Conservation (phyloP, 2,888 invertebrate genomes). For the Uropetala carovei region DNA sequence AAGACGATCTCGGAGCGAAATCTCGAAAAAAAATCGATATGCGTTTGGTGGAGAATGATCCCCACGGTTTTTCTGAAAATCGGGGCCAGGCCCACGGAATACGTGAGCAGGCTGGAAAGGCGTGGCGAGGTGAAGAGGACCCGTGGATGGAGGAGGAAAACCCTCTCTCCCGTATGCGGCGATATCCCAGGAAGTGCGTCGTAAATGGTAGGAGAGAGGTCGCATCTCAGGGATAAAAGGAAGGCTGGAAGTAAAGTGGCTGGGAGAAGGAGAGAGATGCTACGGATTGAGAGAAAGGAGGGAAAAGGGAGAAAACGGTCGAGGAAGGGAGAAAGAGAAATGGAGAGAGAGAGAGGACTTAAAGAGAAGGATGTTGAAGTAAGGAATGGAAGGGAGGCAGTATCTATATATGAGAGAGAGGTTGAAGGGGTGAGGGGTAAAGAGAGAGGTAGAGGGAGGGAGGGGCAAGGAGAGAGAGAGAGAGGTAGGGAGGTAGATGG, state of each 20-base stretch:
- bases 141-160: conserved; percentile 2
- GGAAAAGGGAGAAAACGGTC: background rate
- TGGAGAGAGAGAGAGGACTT: background rate
- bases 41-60: background rate
- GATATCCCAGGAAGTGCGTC: conserved; percentile 19
- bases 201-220: background rate
- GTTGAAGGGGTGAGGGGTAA: too few species aligned
- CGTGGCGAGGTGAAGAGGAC: background rate
- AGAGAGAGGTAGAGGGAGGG: too few species aligned
- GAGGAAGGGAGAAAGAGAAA: too few species aligned
- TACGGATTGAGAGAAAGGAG: background rate
- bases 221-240: background rate
- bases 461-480: too few species aligned
- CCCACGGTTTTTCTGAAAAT: background rate
- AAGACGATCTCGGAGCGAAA: too few species aligned
- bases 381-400: too few species aligned
- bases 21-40: background rate
- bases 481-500: too few species aligned
- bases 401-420: too few species aligned
- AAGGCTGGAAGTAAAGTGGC: background rate
- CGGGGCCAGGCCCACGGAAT: conserved; percentile 24
- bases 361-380: too few species aligned
- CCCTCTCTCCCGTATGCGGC: background rate
- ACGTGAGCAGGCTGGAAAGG: background rate
- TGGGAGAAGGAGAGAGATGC: background rate